phyloP scores from a whole-genome alignment of 2,113 vertebrate species.

The Nycticebus coucang region DNA sequence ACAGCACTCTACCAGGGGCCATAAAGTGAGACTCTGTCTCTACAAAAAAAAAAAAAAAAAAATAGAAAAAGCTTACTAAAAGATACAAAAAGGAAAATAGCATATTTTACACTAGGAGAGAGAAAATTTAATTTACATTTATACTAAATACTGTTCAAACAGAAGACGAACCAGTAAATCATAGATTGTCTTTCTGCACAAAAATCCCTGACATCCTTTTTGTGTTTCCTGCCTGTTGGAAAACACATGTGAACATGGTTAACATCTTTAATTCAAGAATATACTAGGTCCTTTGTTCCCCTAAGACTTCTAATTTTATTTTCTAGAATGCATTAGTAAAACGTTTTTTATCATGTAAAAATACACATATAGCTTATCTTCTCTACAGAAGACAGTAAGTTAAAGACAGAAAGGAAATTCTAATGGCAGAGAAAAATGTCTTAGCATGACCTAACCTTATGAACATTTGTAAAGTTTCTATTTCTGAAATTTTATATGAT shows the following conservation, averaged over 20 bases:
- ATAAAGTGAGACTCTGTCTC: too few species aligned
- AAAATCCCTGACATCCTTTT: neutral
- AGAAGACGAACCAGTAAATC: slow-evolving; percentile 20
- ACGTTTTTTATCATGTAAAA: neutral
- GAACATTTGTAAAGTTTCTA: neutral
- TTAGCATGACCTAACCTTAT: neutral
- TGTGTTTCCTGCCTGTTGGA: neutral
- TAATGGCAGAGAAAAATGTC: slow-evolving; percentile 1
- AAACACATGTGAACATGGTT: slow-evolving; percentile 9
- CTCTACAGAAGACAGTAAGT: slow-evolving; percentile 5
- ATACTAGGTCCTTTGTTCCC: neutral
- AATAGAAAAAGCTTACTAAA: neutral
- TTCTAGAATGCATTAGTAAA: slow-evolving; percentile 25
- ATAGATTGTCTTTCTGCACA: neutral
- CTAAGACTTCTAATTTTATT: neutral
- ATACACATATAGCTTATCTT: neutral
- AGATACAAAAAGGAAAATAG: neutral
- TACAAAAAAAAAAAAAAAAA: too few species aligned
- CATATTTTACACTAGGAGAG: slow-evolving; percentile 29
- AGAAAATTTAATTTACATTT: slow-evolving; percentile 20
- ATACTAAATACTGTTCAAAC: neutral
- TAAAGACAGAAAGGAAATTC: neutral
- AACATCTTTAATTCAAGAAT: slow-evolving; percentile 50
- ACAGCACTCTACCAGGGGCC: too few species aligned
- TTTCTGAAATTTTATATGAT: slow-evolving; percentile 34